phyloP scores from a whole-genome alignment of 2,797 vertebrate genomes.

The Hyperoplus immaculatus region DNA sequence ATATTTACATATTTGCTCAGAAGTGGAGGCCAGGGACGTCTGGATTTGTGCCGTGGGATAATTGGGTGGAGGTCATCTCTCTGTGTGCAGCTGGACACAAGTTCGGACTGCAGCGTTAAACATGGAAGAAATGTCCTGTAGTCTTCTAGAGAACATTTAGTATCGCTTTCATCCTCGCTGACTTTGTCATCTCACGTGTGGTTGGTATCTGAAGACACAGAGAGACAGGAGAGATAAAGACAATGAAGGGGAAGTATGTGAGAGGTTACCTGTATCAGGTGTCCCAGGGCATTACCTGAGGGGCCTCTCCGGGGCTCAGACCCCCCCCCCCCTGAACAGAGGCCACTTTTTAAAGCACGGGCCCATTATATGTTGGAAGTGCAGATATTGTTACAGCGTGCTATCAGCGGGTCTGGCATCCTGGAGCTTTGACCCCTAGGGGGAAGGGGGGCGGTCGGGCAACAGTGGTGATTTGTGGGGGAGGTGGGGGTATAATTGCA shows the following conservation, averaged over 20 bases:
- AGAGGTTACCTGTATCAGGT: slow-evolving; percentile 83
- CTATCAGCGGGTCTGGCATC: slow-evolving; percentile 81
- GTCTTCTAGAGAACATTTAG: slow-evolving; percentile 20
- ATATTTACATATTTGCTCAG: slow-evolving; percentile 85
- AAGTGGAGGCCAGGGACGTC: slow-evolving; percentile 65
- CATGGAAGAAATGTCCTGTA: slow-evolving; percentile 17
- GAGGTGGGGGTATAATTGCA: slow-evolving; percentile 68
- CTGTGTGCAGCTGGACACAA: slow-evolving; percentile 33
- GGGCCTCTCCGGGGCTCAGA: slow-evolving; percentile 67
- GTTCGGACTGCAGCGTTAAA: slow-evolving; percentile 23
- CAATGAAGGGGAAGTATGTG: slow-evolving; percentile 73
- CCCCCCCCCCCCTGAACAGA: slow-evolving; percentile 54
- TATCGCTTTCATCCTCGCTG: not conserved
- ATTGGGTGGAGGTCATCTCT: slow-evolving; percentile 17
- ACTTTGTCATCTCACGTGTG: slow-evolving; percentile 38
- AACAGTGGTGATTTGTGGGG: slow-evolving; percentile 46
- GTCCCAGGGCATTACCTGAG: slow-evolving; percentile 81
- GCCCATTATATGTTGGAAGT: slow-evolving; percentile 78
- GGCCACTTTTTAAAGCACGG: slow-evolving; percentile 73
- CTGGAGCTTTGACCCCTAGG: slow-evolving; percentile 69
- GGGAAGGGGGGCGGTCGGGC: slow-evolving; percentile 9
- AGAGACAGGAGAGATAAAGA: slow-evolving; percentile 65
- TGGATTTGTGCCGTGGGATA: slow-evolving; percentile 36
- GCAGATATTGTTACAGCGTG: slow-evolving; percentile 81
- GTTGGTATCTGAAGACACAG: slow-evolving; percentile 41